Evolutionary conservation across 1,140 invertebrate species (phyloP).

Genomic region (Pseudomyrmex sp.): DNA sequence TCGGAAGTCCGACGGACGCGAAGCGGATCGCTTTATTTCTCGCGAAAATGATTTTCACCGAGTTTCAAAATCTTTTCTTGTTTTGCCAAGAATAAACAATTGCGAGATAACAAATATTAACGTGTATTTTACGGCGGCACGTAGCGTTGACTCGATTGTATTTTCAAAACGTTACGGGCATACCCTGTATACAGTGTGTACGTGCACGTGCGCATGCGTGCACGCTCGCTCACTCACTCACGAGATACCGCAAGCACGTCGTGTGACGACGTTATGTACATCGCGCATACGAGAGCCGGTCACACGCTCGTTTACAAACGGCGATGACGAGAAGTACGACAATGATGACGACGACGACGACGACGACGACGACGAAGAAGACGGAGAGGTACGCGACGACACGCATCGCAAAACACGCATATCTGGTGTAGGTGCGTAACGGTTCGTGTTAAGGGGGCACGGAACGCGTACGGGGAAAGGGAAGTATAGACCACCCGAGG

Average conservation of each 20-base stretch:
- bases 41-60: neutral
- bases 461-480: constrained; percentile 1
- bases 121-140: too few relatives aligned
- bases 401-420: constrained; percentile 65
- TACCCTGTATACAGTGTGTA: constrained; percentile 41
- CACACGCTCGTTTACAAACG: constrained; percentile 60
- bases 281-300: constrained; percentile 53
- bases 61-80: neutral
- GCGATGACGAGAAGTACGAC: constrained; percentile 29
- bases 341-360: neutral
- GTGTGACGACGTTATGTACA: constrained; percentile 66
- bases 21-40: too few relatives aligned
- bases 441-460: constrained; percentile 62
- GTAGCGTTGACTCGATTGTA: neutral
- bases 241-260: constrained; percentile 70
- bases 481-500: neutral
- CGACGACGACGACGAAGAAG: constrained; percentile 14
- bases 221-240: constrained; percentile 39
- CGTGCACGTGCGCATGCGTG: constrained; percentile 54
- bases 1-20: neutral
- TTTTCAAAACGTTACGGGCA: constrained; percentile 6
- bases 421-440: constrained; percentile 71
- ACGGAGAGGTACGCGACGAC: constrained; percentile 44
- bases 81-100: too few relatives aligned
- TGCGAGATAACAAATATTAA: too few relatives aligned